A percentile compares a stretch with the other conserved stretches of the same genome.
phyloP scores from a whole-genome alignment of 30 jellyfish, hydroid and myxozoan genomes.

The Aurelia sp. region DNA sequence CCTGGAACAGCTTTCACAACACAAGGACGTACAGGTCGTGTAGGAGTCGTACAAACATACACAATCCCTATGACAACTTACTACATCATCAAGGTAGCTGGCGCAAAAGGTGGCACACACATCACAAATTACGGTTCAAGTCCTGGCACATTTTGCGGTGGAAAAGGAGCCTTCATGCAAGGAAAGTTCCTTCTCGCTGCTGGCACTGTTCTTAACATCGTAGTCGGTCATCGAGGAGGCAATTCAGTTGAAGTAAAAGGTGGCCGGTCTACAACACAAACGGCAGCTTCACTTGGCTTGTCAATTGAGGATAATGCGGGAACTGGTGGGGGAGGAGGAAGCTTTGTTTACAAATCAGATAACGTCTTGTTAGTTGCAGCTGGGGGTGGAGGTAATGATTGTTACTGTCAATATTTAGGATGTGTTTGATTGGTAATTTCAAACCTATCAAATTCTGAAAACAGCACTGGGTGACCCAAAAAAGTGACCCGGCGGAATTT shows the following conservation, averaged over 20 bases:
- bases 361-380: conserved; percentile 37
- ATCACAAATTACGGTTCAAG: conserved; percentile 43
- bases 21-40: conserved; percentile 22
- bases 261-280: conserved; percentile 57
- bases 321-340: conserved; percentile 72
- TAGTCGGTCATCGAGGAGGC: conserved; percentile 71
- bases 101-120: conserved; percentile 64
- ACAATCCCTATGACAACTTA: conserved; percentile 10
- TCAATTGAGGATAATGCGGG: conserved; percentile 73
- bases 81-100: conserved; percentile 52
- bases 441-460: no score
- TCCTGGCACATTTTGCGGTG: conserved; percentile 70
- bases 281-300: conserved; percentile 58
- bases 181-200: conserved; percentile 40
- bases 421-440: no score
- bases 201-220: conserved; percentile 48
- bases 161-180: conserved; percentile 48
- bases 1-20: background rate
- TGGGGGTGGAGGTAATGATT: conserved; percentile 43
- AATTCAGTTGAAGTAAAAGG: conserved; percentile 60
- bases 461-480: no score
- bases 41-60: conserved; percentile 23
- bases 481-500: no score
- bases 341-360: conserved; percentile 47
- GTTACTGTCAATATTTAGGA: no score